A percentile compares a stretch with the other conserved stretches of the same genome.
phyloP scores from a whole-genome alignment of 1,140 invertebrate genomes.

The Drosophila auraria region DNA sequence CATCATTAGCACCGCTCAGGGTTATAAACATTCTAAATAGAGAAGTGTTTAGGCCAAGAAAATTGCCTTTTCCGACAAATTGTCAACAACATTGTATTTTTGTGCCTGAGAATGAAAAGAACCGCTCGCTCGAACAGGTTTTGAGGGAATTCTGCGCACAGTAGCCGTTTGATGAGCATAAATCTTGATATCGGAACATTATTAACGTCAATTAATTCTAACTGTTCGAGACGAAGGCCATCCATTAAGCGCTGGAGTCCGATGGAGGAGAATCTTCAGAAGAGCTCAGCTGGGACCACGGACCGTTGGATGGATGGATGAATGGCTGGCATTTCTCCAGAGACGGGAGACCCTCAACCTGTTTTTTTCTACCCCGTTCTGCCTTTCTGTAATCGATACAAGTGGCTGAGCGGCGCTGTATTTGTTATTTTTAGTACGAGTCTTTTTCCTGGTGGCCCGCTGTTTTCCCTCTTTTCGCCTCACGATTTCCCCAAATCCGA shows the following conservation, averaged over 20 bases:
- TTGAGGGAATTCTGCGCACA: conserved; percentile 19
- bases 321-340: conserved; percentile 29
- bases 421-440: conserved; percentile 34
- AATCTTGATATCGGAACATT: conserved; percentile 80
- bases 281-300: conserved; percentile 36
- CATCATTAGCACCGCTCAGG: conserved; percentile 32
- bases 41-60: not conserved
- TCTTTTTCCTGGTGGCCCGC: conserved; percentile 41
- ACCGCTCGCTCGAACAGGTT: conserved; percentile 34
- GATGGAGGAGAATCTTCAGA: conserved; percentile 8
- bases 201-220: conserved; percentile 82
- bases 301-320: conserved; percentile 38
- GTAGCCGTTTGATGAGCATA: conserved; percentile 44
- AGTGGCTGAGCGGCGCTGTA: conserved; percentile 30
- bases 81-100: conserved; percentile 38
- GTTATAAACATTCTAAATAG: conserved; percentile 21
- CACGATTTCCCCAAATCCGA: conserved; percentile 77
- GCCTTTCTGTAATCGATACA: conserved; percentile 37
- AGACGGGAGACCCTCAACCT: conserved; percentile 48
- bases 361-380: conserved; percentile 8
- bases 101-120: conserved; percentile 27
- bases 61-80: conserved; percentile 31
- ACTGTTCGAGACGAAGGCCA: conserved; percentile 64
- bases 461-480: conserved; percentile 50
- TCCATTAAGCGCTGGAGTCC: conserved; percentile 57